Conservation (phyloP, 2,113 vertebrate species). For the Pseudorectes ferrugineus region DNA sequence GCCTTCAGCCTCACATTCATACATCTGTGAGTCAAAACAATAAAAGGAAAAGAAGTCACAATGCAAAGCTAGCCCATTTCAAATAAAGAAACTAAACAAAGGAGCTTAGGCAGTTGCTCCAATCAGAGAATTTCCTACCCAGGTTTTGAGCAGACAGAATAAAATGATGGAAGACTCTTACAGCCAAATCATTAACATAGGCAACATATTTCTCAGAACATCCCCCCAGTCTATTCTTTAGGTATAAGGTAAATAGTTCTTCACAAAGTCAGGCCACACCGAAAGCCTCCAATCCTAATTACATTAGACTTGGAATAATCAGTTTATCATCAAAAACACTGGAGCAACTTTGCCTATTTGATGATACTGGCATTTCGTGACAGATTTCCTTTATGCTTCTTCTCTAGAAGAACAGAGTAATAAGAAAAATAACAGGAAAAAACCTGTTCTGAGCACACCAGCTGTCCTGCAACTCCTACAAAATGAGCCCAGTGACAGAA, state of each 20-base stretch:
- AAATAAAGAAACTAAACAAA: background rate
- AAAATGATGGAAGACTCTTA: background rate
- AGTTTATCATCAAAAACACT: background rate
- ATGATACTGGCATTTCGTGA: background rate
- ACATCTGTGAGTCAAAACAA: background rate
- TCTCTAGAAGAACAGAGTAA: background rate
- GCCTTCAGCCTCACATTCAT: background rate
- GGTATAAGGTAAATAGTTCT: background rate
- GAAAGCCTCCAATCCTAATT: background rate
- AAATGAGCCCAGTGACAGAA: background rate
- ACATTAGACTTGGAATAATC: background rate
- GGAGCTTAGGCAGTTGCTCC: background rate
- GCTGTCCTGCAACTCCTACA: background rate
- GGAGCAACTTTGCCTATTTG: background rate
- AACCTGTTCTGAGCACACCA: background rate
- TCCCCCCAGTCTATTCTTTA: rapidly evolving
- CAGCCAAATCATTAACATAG: background rate
- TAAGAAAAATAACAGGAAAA: background rate
- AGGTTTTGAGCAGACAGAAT: background rate
- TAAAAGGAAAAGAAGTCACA: background rate
- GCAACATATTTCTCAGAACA: background rate
- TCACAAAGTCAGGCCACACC: background rate
- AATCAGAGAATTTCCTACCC: background rate
- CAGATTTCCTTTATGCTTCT: background rate
- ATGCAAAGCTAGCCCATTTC: background rate